phyloP scores from a whole-genome alignment of 2,888 invertebrate species.

The Lithosia quadra region DNA sequence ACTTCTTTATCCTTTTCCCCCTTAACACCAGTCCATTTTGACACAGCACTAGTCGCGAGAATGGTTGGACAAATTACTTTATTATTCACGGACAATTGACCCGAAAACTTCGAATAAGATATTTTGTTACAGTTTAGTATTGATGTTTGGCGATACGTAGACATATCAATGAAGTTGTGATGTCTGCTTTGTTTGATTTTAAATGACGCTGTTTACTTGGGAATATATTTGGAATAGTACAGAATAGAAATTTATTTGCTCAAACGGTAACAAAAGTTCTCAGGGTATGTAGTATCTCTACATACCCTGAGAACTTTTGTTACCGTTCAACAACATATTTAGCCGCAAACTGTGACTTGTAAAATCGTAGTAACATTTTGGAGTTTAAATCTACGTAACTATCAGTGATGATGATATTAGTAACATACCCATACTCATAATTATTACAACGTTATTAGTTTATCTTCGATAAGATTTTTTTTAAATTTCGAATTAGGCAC shows the following conservation, averaged over 20 bases:
- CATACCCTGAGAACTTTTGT: too few relatives aligned
- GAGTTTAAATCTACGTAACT: too few relatives aligned
- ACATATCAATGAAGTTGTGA: slow-evolving; percentile 2
- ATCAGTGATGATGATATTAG: too few relatives aligned
- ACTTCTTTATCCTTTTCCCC: slow-evolving; percentile 36
- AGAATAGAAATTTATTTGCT: neutral
- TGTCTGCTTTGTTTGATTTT: neutral
- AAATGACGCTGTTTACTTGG: neutral
- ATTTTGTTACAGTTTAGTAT: slow-evolving; percentile 7
- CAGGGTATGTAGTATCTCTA: too few relatives aligned
- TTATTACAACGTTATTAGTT: too few relatives aligned
- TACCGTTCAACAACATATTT: too few relatives aligned
- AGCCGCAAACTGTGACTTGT: too few relatives aligned
- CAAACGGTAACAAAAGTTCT: too few relatives aligned
- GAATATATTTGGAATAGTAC: neutral
- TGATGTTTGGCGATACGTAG: neutral
- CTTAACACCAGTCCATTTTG: slow-evolving; percentile 34
- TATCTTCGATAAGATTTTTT: too few relatives aligned
- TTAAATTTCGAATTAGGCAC: too few relatives aligned
- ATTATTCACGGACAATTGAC: slow-evolving; percentile 34
- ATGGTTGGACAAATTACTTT: slow-evolving; percentile 40
- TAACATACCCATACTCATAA: too few relatives aligned
- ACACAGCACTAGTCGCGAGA: slow-evolving; percentile 29
- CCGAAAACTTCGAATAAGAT: slow-evolving; percentile 20
- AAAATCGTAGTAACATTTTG: too few relatives aligned